A percentile compares a stretch with the other conserved stretches of the same genome.
These are phyloP conservation scores for Tipula vernalis DNA, from an alignment of 2,888 invertebrate genomes.

Conservation along the genomic window DNA sequence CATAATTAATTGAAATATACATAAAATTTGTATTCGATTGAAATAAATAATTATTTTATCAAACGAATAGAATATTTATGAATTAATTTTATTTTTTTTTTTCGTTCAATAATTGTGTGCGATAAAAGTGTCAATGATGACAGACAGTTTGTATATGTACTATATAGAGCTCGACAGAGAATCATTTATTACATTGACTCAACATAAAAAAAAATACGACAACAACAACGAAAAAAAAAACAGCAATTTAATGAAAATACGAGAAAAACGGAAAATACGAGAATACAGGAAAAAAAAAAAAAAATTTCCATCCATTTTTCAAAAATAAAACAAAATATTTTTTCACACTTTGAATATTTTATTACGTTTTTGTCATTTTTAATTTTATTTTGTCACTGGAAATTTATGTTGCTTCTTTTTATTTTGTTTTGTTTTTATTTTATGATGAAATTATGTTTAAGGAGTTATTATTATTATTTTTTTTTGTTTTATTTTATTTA, in stretches of 20 bases:
- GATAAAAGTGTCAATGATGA: neutral
- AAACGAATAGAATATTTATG: neutral
- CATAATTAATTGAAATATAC: neutral
- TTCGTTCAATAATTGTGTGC: neutral
- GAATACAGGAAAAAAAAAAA: neutral
- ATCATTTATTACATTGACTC: neutral
- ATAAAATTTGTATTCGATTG: neutral
- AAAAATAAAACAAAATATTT: neutral
- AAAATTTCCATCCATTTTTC: neutral
- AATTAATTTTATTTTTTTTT: neutral
- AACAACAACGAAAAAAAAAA: neutral
- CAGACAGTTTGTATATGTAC: neutral
- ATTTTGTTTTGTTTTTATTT: neutral
- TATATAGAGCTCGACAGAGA: neutral
- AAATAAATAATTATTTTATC: neutral
- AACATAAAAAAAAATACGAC: neutral
- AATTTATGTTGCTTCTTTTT: neutral
- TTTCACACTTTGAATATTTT: slow-evolving; percentile 4
- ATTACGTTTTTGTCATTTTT: slow-evolving; percentile 4
- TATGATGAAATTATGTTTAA: slow-evolving; percentile 4
- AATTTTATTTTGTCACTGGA: neutral
- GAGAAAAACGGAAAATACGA: neutral
- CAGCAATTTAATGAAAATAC: neutral
- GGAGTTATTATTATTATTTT: neutral
- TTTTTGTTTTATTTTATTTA: neutral